Evolutionary conservation across 1,140 invertebrate species (phyloP), one percentile per base, ranked within the genome.

Genomic region (Drosophila tsacasi): DNA sequence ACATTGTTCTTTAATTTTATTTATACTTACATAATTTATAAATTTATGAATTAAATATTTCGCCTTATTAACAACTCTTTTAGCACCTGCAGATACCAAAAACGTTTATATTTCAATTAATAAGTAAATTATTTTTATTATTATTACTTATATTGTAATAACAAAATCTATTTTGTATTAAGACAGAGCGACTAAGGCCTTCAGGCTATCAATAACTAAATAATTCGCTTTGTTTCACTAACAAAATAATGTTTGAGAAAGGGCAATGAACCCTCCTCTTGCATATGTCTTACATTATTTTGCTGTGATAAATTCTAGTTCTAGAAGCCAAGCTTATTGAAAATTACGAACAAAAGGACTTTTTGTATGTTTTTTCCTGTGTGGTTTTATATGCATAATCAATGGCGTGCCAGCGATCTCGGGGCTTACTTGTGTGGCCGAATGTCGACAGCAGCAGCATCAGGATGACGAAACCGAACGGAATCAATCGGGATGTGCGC

Each of bases 401-500:
- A 69, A 83, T 83, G 64, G 64, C 49, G 9, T 61, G 65, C 55
- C 54, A 71, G 23, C 52, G 68, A 59, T 54, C 37, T 21, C 55
- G n/a, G 67, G 60, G 63, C 82, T 87, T 87, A 87, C 84, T 85
- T 87, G 84, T 81, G 78, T 73, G 84, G 78, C 84, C 79, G 50
- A 89, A 66, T 81, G 73, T 73, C 73, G 84, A 66, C 69, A 72
- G 55, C 10, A 68, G 27, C n/a, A 71, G 67, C 37, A 30, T 5
- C 67, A 50, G 68, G 42, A 77, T 87, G 83, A 86, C 62, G 62
- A 75, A 60, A 65, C 83, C 77, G 49, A 79, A 58, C 35, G 83
- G 77, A 87, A 87, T 87, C 85, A 90, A 90, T 87, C 81, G 77
- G 69, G 83, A 80, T 84, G 77, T 78, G 73, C 66, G 64, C 54